phyloP scores from a whole-genome alignment of 2,888 invertebrate genomes.

The Tachina lurida region DNA sequence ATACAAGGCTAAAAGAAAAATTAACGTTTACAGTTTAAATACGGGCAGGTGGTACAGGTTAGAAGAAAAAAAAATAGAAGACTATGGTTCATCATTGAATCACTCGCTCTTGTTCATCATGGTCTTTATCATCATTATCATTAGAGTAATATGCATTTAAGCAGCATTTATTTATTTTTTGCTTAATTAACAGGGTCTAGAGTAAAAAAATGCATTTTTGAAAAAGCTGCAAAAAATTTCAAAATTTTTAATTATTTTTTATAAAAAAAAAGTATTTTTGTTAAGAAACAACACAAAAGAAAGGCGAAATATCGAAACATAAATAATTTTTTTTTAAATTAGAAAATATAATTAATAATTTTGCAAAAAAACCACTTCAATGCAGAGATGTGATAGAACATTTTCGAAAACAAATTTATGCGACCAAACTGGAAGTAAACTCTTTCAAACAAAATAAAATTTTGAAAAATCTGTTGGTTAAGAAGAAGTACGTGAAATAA shows the following conservation, averaged over 20 bases:
- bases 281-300: too few relatives aligned
- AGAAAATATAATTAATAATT: too few relatives aligned
- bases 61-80: constrained; percentile 1
- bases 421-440: too few relatives aligned
- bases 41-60: constrained; percentile 1
- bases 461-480: too few relatives aligned
- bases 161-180: background rate
- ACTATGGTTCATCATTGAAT: background rate
- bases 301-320: too few relatives aligned
- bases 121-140: constrained; percentile 15
- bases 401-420: too few relatives aligned
- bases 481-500: too few relatives aligned
- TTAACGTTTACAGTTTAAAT: constrained; percentile 26
- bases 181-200: background rate
- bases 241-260: background rate
- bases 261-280: background rate
- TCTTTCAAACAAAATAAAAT: too few relatives aligned
- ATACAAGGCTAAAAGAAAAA: constrained; percentile 2
- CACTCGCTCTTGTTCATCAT: background rate
- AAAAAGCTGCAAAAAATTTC: background rate
- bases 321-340: too few relatives aligned
- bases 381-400: too few relatives aligned
- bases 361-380: too few relatives aligned
- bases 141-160: background rate
- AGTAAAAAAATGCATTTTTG: background rate